These are phyloP conservation scores for Coracopsis vasa DNA, from an alignment of 2,113 vertebrate species.

Conservation along the genomic window DNA sequence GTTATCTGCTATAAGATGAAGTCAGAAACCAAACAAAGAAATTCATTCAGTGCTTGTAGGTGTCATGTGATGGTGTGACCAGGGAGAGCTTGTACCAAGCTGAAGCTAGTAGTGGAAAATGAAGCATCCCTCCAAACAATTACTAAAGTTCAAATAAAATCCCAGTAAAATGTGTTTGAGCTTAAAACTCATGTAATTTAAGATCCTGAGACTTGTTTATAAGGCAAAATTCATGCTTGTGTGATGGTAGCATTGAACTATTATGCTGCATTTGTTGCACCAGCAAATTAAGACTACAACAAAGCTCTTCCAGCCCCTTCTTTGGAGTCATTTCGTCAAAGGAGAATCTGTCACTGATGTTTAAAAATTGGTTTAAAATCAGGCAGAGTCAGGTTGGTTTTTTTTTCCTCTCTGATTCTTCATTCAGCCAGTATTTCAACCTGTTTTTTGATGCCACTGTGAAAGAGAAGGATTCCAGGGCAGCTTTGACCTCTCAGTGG, in stretches of 20 bases:
- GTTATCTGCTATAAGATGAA: slow-evolving; percentile 43
- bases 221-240: neutral
- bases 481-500: neutral
- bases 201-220: neutral
- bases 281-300: accelerated
- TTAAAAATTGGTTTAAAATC: neutral
- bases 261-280: neutral
- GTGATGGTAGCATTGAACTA: accelerated
- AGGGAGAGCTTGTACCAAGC: slow-evolving; percentile 41
- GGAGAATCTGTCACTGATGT: neutral
- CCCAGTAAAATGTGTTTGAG: neutral
- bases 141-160: neutral
- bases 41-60: slow-evolving; percentile 4
- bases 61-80: slow-evolving; percentile 22
- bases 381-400: accelerated
- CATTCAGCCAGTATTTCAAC: neutral
- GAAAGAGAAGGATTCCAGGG: neutral
- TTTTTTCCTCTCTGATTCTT: neutral
- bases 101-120: neutral
- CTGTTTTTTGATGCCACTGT: neutral
- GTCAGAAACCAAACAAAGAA: slow-evolving; percentile 39
- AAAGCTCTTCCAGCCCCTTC: neutral
- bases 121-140: neutral
- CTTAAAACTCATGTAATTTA: neutral
- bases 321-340: neutral